Evolutionary conservation across 2,888 invertebrate species (phyloP).

Genomic region (Pollenia griseotomentosa): DNA sequence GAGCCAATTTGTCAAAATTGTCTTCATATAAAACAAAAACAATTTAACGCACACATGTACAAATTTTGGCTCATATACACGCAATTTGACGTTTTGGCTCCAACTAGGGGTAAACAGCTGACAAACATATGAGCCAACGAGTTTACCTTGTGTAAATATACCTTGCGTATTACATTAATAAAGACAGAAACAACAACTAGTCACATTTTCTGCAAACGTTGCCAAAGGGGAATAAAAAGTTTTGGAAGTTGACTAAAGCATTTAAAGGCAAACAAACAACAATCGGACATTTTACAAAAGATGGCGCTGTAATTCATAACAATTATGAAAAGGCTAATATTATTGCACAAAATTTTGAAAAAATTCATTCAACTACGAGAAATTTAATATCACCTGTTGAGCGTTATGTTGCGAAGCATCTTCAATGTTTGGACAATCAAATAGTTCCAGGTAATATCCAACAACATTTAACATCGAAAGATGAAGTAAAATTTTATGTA

Average conservation of each 20-base stretch:
- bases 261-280: background rate
- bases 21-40: no score
- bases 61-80: no score
- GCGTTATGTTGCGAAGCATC: background rate
- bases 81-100: no score
- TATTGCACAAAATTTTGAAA: no score
- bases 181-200: conserved; percentile 9
- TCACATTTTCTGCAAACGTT: background rate
- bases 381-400: background rate
- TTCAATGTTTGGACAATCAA: conserved; percentile 13
- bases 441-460: background rate
- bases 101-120: no score
- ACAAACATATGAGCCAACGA: no score
- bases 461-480: background rate
- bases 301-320: no score
- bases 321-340: no score
- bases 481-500: conserved; percentile 2
- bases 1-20: no score
- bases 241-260: conserved; percentile 34
- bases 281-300: no score
- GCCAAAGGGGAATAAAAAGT: conserved; percentile 26
- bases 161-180: background rate
- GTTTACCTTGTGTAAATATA: no score
- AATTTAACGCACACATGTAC: no score
- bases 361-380: background rate